phyloP scores from a whole-genome alignment of 2,113 vertebrate genomes.

The Patagioenas fasciata region DNA sequence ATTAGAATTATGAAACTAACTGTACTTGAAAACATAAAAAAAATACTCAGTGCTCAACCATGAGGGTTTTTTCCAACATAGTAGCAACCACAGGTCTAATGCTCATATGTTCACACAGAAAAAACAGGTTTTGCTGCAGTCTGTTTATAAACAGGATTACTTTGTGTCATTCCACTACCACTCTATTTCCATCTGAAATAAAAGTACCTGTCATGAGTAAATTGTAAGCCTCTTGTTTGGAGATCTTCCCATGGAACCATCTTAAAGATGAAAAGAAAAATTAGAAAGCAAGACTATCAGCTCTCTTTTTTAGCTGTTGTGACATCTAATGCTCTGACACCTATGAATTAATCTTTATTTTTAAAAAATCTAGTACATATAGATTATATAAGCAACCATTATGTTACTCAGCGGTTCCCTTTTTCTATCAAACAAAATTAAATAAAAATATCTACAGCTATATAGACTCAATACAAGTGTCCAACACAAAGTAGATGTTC shows the following conservation, averaged over 20 bases:
- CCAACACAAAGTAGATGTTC: neutral
- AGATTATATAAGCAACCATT: neutral
- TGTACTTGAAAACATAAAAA: neutral
- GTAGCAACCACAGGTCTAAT: neutral
- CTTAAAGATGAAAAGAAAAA: constrained; percentile 72
- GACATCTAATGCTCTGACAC: constrained; percentile 21
- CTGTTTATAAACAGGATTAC: neutral
- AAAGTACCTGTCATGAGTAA: no score
- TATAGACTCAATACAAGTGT: neutral
- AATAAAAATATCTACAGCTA: constrained; percentile 10
- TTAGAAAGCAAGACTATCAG: neutral
- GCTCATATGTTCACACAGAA: neutral
- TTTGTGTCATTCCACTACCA: no score
- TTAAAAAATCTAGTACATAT: neutral
- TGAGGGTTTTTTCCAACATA: neutral
- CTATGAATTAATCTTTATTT: constrained; percentile 2
- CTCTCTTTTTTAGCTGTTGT: neutral
- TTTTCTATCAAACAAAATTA: constrained; percentile 18
- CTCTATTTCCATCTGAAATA: no score
- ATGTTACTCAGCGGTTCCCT: neutral
- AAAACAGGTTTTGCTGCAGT: neutral
- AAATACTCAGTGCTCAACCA: neutral
- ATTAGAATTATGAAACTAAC: constrained; percentile 1
- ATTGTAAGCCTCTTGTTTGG: no score
- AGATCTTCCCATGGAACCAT: constrained; percentile 54